Base-by-base conservation (phyloP, 2,888 invertebrate species). In the Carpatolechia fugitivella region DNA sequence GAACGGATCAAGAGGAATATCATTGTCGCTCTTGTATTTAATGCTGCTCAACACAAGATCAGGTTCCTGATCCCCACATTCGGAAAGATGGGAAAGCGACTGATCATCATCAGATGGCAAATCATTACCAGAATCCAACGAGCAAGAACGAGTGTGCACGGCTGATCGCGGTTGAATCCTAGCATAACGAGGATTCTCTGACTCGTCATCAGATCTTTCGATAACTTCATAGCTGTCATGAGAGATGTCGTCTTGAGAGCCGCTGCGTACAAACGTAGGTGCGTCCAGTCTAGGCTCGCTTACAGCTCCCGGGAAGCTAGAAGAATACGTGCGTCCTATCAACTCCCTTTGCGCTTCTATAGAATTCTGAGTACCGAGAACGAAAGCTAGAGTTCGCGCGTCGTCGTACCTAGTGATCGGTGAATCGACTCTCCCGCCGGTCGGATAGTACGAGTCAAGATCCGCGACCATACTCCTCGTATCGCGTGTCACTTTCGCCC, bases 161-260 rank as follows among this genome's bases (percentile, higher is more conserved):
- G 80, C 77, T n/a, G 85, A 56, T 41, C 74, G 80, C 35, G 80
- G 78, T 52, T 82, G 74, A 53, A 74, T 66, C 52, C 75, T 70
- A 54, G 80, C 72, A 68, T 78, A 84, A 40, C 80, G 76, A 5
- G 77, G 76, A 54, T 72, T 78, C 60, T 87, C 85, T 53, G 91
- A 91, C 69, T 92, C 92, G 70, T 93, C 94, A 66, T 93, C 93
- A 57, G 94, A 94, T 73, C 95, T 94, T 77, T 96, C 96, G 59
- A 96, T 88, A 20, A 97, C 84, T 78, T 97, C 97, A 79, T 97
- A 97, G 69, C 96, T 96, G 78, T 97, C 97, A 78, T 97, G 96
- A 31, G 96, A 96, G 30, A 96, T 87, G 83, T 97, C 96, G 76
- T 96, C 96, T 78, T 96, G 96, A 8, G 96, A 96, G 61, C 93